Evolutionary conservation across 2,797 vertebrate species (phyloP).

Genomic region (Pterois miles): DNA sequence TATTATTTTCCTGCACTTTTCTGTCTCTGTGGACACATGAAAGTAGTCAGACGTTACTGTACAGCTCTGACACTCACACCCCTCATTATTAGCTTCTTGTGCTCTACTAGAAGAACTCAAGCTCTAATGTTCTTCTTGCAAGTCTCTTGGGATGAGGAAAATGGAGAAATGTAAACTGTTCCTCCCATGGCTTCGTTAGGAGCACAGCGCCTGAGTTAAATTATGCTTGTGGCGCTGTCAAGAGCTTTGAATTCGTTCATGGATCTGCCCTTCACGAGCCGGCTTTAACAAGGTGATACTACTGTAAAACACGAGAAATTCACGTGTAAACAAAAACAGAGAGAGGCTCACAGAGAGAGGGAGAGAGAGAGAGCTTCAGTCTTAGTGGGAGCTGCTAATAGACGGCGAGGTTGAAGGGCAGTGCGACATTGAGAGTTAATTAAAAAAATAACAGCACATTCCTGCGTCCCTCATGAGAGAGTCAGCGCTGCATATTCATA

Average conservation of each 20-base stretch:
- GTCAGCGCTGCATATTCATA: constrained; percentile 57
- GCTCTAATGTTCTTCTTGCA: constrained; percentile 13
- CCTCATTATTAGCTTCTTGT: constrained; percentile 26
- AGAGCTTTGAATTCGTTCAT: constrained; percentile 28
- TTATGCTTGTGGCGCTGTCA: constrained; percentile 13
- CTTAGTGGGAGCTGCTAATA: constrained; percentile 61
- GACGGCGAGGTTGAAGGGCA: constrained; percentile 80
- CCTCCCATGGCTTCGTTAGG: constrained; percentile 19
- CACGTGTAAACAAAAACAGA: constrained; percentile 18
- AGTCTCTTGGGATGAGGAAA: constrained; percentile 17
- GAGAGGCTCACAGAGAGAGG: background rate
- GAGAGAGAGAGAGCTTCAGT: constrained; percentile 6
- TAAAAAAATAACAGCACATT: constrained; percentile 82
- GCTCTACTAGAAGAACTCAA: constrained; percentile 12
- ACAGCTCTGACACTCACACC: constrained; percentile 23
- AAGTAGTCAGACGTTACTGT: constrained; percentile 32
- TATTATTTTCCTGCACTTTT: constrained; percentile 24
- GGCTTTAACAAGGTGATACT: constrained; percentile 9
- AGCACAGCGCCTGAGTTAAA: constrained; percentile 35
- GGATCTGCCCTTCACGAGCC: constrained; percentile 4
- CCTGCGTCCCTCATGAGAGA: constrained; percentile 60
- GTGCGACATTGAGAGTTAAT: constrained; percentile 86
- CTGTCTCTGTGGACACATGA: constrained; percentile 23
- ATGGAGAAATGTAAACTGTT: constrained; percentile 26
- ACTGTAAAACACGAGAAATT: constrained; percentile 3